Conservation (phyloP, 2,888 invertebrate species). For the Pristionchus japonicus region DNA sequence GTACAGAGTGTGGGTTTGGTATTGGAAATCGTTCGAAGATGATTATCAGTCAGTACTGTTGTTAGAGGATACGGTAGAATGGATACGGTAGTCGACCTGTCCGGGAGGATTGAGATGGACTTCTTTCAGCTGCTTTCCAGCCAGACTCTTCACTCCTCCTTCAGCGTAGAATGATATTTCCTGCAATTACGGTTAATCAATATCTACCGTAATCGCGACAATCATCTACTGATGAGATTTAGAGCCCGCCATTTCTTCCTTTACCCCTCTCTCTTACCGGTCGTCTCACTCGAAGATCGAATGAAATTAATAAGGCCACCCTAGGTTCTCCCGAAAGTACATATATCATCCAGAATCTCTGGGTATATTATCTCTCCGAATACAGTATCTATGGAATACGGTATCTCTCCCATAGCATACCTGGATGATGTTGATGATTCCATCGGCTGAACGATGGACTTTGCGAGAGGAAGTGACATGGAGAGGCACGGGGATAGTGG, state of each 20-base stretch:
- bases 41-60: too few species aligned
- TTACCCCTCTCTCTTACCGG: not conserved
- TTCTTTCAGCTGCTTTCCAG: conserved; percentile 30
- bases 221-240: not conserved
- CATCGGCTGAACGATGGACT: not conserved
- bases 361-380: too few species aligned
- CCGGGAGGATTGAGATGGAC: not conserved
- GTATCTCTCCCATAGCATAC: not conserved
- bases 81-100: not conserved
- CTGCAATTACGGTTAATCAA: not conserved
- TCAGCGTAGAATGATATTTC: conserved; percentile 19
- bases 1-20: too few species aligned
- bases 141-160: conserved; percentile 17
- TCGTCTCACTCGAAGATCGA: not conserved
- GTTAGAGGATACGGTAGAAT: not conserved
- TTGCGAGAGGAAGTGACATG: conserved; percentile 7
- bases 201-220: not conserved
- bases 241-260: not conserved
- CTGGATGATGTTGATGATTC: conserved; percentile 37
- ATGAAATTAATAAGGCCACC: too few species aligned
- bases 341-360: too few species aligned
- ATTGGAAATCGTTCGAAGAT: too few species aligned
- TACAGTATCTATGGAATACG: not conserved
- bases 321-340: too few species aligned
- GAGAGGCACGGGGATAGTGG: not conserved